A percentile compares a stretch with the other conserved stretches of the same genome.
Conservation (phyloP, 37 sponge, comb jelly and placozoan species). For the Dysidea cf. avara region DNA sequence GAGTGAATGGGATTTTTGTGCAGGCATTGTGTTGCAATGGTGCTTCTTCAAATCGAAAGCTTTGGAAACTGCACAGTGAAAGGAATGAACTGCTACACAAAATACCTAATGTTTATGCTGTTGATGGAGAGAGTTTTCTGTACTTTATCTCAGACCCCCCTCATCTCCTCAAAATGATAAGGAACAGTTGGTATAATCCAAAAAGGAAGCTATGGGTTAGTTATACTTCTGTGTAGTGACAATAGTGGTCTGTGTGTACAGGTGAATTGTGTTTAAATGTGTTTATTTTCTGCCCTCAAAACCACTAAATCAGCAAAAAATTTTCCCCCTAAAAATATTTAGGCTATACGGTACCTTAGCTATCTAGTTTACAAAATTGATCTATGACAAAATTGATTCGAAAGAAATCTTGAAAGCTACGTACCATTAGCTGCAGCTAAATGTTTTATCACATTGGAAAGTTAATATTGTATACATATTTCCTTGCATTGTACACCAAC, state of each 20-base stretch:
- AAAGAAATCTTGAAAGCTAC: no score
- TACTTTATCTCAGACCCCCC: background rate
- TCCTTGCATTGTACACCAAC: no score
- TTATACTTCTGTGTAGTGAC: no score
- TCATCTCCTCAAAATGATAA: background rate
- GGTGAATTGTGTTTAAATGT: conserved; percentile 8
- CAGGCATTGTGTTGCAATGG: background rate
- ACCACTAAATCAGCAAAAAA: no score
- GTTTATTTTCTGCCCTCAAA: conserved; percentile 3
- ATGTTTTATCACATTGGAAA: no score
- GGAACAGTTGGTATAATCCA: background rate
- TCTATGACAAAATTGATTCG: no score
- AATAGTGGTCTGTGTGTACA: conserved; percentile 31
- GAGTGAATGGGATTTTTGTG: background rate
- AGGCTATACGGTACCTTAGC: no score
- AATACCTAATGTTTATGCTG: background rate
- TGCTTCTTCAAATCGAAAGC: background rate
- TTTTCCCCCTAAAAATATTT: no score
- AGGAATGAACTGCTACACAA: background rate
- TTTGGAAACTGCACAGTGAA: background rate
- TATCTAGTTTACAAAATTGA: no score
- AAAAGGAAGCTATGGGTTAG: no score
- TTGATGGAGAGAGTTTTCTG: background rate
- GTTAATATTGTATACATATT: no score
- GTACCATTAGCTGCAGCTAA: no score